Conservation (phyloP, 2,888 invertebrate species). For the Rotaria sp. region DNA sequence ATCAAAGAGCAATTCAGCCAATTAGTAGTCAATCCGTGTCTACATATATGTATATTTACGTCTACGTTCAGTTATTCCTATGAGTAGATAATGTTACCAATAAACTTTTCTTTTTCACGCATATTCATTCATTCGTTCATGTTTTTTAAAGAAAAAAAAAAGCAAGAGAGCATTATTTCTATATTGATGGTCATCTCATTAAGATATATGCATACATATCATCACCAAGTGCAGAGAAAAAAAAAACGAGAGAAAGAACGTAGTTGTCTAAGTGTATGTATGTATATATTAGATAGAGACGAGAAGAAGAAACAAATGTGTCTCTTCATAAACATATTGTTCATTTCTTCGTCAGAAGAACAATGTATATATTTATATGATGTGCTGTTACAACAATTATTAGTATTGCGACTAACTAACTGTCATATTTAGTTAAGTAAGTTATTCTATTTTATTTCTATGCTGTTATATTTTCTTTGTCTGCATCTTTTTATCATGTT, state of each 20-base stretch:
- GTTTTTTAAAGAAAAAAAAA: neutral
- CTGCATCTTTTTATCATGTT: neutral
- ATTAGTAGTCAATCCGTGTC: neutral
- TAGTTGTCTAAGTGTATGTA: neutral
- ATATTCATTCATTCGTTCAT: neutral
- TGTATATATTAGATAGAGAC: neutral
- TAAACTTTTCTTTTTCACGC: neutral
- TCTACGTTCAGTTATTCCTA: neutral
- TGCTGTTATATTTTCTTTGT: neutral
- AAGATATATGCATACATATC: neutral
- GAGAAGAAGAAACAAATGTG: no score
- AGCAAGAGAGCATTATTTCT: neutral
- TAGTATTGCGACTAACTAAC: neutral
- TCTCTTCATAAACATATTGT: neutral
- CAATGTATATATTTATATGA: neutral
- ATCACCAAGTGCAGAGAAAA: neutral
- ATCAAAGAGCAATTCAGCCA: neutral
- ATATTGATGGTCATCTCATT: neutral
- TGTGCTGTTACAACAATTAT: neutral
- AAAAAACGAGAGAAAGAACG: neutral
- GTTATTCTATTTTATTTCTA: no score
- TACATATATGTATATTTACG: neutral
- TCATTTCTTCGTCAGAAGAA: neutral
- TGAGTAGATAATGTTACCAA: neutral
- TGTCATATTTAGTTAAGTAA: neutral